These are phyloP conservation scores for Mayetiola destructor DNA, from an alignment of 2,888 invertebrate genomes.

Conservation along the genomic window DNA sequence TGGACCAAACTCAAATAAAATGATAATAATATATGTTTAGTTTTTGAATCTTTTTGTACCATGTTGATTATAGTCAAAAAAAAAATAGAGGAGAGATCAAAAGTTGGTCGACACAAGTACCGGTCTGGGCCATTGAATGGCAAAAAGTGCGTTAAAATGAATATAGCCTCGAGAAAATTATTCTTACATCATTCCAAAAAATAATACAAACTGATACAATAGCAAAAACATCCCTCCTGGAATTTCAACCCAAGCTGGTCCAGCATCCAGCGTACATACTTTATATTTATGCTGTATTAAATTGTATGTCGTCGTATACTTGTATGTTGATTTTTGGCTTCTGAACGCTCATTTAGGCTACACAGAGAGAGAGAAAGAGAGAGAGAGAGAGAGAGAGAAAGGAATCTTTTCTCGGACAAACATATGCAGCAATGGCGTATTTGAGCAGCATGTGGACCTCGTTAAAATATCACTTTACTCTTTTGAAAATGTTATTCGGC, in stretches of 20 bases:
- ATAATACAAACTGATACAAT: not conserved
- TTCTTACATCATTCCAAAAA: not conserved
- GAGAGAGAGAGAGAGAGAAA: not conserved
- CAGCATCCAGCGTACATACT: no score
- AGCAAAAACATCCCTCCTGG: not conserved
- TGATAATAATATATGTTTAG: no score
- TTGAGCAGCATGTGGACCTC: conserved; percentile 1
- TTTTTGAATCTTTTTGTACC: no score
- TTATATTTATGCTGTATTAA: not conserved
- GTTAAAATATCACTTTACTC: conserved; percentile 9
- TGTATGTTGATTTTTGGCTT: no score
- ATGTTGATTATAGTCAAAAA: no score
- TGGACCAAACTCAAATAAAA: no score
- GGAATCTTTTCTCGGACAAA: not conserved
- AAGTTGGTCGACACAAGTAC: no score
- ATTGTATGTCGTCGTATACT: not conserved
- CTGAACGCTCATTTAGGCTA: no score
- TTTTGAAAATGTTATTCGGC: no score
- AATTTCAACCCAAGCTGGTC: no score
- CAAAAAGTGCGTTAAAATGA: conserved; percentile 4
- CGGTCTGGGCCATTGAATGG: no score
- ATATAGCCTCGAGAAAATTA: not conserved
- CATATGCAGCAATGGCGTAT: not conserved
- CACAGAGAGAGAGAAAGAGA: no score
- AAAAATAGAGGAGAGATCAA: not conserved